Percentiles rank a stretch among this genome's conserved stretches.
phyloP scores from a whole-genome alignment of 2,888 invertebrate genomes.

The Amiota communis region DNA sequence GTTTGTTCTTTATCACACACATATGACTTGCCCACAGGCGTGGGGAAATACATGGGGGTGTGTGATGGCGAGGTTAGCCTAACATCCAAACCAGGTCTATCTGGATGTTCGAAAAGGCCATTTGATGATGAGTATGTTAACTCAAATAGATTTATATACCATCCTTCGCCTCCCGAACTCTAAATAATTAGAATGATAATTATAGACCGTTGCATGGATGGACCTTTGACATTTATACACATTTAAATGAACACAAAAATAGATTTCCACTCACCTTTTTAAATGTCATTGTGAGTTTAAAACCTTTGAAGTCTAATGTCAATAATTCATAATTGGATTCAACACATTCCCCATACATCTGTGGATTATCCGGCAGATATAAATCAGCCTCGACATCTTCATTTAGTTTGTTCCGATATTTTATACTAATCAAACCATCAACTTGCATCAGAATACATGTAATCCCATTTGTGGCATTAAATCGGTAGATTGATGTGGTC shows the following conservation, averaged over 20 bases:
- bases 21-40: conserved; percentile 90
- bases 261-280: conserved; percentile 78
- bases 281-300: conserved; percentile 83
- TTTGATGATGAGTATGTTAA: conserved; percentile 82
- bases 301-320: conserved; percentile 83
- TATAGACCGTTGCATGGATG: neutral
- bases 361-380: conserved; percentile 83
- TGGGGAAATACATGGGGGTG: conserved; percentile 82
- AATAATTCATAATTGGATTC: conserved; percentile 83
- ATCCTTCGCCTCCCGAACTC: conserved; percentile 86
- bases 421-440: conserved; percentile 83
- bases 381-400: conserved; percentile 80
- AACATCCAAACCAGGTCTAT: conserved; percentile 75
- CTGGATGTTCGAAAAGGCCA: conserved; percentile 77
- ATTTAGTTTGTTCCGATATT: conserved; percentile 80
- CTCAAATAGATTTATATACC: conserved; percentile 87
- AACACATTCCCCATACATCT: conserved; percentile 83
- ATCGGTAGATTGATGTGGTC: conserved; percentile 78
- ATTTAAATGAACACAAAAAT: neutral
- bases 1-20: conserved; percentile 82
- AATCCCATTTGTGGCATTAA: conserved; percentile 80
- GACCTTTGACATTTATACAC: conserved; percentile 31
- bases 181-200: conserved; percentile 57
- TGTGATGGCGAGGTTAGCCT: conserved; percentile 76
- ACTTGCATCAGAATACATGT: conserved; percentile 83